Evolutionary conservation across 2,797 vertebrate species (phyloP).

Genomic region (Coranthus polyacanthus): DNA sequence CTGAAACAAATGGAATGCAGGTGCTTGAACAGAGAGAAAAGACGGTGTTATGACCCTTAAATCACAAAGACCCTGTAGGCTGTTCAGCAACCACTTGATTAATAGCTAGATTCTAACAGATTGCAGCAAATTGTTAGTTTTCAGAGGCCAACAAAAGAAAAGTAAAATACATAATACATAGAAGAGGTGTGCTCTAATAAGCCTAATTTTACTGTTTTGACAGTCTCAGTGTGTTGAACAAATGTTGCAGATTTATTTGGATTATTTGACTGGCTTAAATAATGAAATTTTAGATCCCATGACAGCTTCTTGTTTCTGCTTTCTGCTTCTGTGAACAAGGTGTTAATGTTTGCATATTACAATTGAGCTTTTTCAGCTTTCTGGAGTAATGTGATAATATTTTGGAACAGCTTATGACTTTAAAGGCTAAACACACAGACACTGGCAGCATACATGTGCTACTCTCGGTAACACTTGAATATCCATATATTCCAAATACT

Average conservation of each 20-base stretch:
- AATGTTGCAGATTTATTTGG: slow-evolving; percentile 50
- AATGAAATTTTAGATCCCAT: slow-evolving; percentile 49
- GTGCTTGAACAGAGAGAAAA: slow-evolving; percentile 88
- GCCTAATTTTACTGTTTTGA: slow-evolving; percentile 56
- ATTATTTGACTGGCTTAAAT: slow-evolving; percentile 51
- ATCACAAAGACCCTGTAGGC: slow-evolving; percentile 88
- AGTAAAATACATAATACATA: slow-evolving; percentile 43
- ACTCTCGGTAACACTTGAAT: no score
- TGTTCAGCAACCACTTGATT: slow-evolving; percentile 89
- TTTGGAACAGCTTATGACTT: slow-evolving; percentile 44
- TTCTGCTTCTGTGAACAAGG: slow-evolving; percentile 32
- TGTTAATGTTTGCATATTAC: slow-evolving; percentile 49
- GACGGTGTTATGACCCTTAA: slow-evolving; percentile 90
- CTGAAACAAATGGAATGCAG: slow-evolving; percentile 92
- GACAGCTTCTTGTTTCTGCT: slow-evolving; percentile 54
- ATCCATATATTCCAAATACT: no score
- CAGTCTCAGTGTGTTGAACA: slow-evolving; percentile 58
- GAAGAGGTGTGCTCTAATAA: slow-evolving; percentile 44
- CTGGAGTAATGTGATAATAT: slow-evolving; percentile 18
- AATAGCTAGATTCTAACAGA: slow-evolving; percentile 88
- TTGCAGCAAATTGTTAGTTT: slow-evolving; percentile 84
- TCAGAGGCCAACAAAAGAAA: slow-evolving; percentile 57
- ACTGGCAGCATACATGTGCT: slow-evolving; percentile 40
- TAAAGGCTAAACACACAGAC: slow-evolving; percentile 55
- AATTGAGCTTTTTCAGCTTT: slow-evolving; percentile 39